Evolutionary conservation across 2,888 invertebrate species (phyloP).

Genomic region (Copidosoma aretas): DNA sequence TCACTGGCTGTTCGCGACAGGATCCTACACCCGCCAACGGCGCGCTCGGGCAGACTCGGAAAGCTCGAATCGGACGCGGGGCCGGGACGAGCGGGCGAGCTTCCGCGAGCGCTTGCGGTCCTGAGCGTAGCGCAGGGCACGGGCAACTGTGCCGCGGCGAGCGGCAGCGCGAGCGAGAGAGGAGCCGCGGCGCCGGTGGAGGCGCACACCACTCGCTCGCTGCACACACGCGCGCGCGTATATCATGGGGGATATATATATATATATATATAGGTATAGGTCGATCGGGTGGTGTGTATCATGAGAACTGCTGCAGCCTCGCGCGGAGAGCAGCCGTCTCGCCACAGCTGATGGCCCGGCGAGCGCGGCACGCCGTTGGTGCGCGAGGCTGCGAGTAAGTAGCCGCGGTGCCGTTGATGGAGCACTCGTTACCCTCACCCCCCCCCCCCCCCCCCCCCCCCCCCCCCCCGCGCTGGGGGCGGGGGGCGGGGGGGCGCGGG

Average conservation of each 20-base stretch:
- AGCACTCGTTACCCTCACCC: not conserved
- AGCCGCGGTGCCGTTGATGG: too few species aligned
- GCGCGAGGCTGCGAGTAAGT: not conserved
- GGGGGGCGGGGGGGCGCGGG: not conserved
- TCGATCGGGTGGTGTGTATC: not conserved
- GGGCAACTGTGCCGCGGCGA: slow-evolving; percentile 58
- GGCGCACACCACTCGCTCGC: slow-evolving; percentile 48
- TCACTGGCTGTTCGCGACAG: too few species aligned
- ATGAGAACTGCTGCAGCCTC: slow-evolving; percentile 40
- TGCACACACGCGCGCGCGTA: slow-evolving; percentile 13
- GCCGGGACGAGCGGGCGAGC: slow-evolving; percentile 3
- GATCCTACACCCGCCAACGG: too few species aligned
- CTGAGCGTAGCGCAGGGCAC: slow-evolving; percentile 63
- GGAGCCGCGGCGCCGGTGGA: slow-evolving; percentile 53
- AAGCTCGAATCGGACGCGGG: too few species aligned
- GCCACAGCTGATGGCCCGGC: slow-evolving; percentile 43
- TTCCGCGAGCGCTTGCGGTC: slow-evolving; percentile 48
- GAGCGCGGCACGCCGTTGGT: not conserved
- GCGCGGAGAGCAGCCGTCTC: slow-evolving; percentile 37
- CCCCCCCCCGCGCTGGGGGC: not conserved
- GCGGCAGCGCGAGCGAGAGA: slow-evolving; percentile 46
- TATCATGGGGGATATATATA: too few species aligned
- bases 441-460: slow-evolving; percentile 44
- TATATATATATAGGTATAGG: too few species aligned
- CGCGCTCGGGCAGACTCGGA: too few species aligned